phyloP scores from a whole-genome alignment of 2,113 vertebrate species.

The Machaerirhynchus nigripectus region DNA sequence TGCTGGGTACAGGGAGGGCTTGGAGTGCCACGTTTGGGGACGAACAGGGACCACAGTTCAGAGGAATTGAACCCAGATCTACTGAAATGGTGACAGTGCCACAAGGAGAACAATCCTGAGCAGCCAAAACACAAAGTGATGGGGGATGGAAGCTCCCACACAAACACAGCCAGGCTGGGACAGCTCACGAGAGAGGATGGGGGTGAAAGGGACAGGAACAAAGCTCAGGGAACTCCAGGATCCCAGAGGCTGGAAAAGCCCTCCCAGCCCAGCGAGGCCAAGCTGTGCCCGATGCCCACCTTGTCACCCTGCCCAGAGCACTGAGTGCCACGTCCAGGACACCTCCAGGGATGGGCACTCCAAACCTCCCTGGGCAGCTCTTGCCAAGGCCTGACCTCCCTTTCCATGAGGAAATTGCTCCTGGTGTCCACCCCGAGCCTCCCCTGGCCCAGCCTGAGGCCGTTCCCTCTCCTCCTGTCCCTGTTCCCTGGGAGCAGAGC shows the following conservation, averaged over 20 bases:
- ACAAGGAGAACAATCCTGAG: neutral
- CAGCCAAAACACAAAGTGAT: fast-evolving
- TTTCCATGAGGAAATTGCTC: neutral
- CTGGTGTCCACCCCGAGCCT: neutral
- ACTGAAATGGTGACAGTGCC: neutral
- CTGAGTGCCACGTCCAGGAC: neutral
- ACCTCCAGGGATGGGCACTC: neutral
- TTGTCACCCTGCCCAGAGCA: neutral
- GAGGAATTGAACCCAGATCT: neutral
- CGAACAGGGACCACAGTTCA: neutral
- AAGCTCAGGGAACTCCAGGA: neutral
- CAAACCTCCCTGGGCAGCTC: neutral
- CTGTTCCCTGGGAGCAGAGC: neutral
- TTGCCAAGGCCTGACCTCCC: neutral
- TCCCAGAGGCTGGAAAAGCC: neutral
- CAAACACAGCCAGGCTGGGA: neutral
- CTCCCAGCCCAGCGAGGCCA: fast-evolving
- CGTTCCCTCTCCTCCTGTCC: neutral
- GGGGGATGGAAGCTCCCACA: neutral
- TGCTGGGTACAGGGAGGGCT: neutral
- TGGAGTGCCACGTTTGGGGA: fast-evolving
- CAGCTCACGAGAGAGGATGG: neutral
- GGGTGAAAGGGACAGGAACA: neutral
- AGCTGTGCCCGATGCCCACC: neutral
- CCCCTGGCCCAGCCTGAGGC: neutral